phyloP scores from a whole-genome alignment of 2,797 vertebrate species.

The Smutsia gigantea region DNA sequence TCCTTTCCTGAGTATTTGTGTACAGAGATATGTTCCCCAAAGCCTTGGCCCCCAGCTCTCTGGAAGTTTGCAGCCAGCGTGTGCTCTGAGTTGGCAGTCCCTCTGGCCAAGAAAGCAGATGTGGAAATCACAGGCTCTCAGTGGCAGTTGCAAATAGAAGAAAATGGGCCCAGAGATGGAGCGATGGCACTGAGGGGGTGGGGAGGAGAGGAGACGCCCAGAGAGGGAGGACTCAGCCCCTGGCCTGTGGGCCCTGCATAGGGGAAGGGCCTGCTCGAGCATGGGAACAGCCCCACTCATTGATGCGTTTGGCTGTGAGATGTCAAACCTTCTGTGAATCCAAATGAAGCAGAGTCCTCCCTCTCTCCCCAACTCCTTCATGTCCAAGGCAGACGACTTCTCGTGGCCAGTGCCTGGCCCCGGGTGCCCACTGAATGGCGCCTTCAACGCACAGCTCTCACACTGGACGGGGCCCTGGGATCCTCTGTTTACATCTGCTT shows the following conservation, averaged over 20 bases:
- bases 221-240: not conserved
- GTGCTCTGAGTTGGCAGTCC: not conserved
- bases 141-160: not conserved
- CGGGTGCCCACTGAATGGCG: not conserved
- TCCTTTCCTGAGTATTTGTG: not conserved
- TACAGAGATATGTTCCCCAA: not conserved
- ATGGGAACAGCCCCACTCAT: not conserved
- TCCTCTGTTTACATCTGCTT: not conserved
- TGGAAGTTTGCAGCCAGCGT: not conserved
- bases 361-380: not conserved
- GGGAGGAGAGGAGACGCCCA: not conserved
- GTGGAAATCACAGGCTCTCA: not conserved
- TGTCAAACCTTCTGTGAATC: not conserved
- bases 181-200: not conserved
- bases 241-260: not conserved
- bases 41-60: not conserved
- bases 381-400: not conserved
- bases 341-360: not conserved
- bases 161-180: not conserved
- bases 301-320: not conserved
- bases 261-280: not conserved
- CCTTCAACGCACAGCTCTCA: not conserved
- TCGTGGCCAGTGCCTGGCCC: not conserved
- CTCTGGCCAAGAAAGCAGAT: conserved; percentile 21
- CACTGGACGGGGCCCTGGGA: no score